Evolutionary conservation across 2,797 vertebrate species (phyloP).

Genomic region (Simalia tracyae): DNA sequence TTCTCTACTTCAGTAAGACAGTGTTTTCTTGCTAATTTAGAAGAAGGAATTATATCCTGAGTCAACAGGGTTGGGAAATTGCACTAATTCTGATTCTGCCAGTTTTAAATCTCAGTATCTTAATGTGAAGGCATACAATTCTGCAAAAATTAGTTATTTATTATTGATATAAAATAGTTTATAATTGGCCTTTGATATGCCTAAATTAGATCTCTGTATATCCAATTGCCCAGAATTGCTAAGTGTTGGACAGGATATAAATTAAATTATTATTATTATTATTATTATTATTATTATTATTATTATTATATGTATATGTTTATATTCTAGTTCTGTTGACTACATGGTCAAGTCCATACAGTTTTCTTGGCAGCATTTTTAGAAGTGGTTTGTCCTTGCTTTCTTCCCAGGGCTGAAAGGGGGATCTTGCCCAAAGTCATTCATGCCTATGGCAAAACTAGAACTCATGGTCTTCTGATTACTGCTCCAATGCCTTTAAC

Average conservation of each 20-base stretch:
- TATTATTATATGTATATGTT: background rate
- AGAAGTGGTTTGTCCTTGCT: too few relatives aligned
- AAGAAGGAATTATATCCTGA: conserved; percentile 1
- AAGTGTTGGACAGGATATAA: too few relatives aligned
- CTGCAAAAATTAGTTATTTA: background rate
- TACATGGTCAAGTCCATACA: too few relatives aligned
- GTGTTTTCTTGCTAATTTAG: background rate
- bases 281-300: too few relatives aligned
- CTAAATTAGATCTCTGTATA: background rate
- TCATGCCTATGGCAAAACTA: too few relatives aligned
- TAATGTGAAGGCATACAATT: background rate
- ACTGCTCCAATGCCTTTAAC: too few relatives aligned
- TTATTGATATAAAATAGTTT: background rate
- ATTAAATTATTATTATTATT: too few relatives aligned
- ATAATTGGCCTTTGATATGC: background rate
- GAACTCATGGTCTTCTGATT: too few relatives aligned
- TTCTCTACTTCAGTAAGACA: conserved; percentile 83
- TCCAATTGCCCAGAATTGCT: background rate
- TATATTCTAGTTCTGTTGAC: too few relatives aligned
- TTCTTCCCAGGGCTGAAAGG: too few relatives aligned
- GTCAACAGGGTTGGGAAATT: background rate
- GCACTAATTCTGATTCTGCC: background rate
- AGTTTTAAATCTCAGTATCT: background rate
- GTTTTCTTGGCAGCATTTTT: too few relatives aligned
- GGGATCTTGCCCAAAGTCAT: too few relatives aligned